Evolutionary conservation across 2,113 vertebrate species (phyloP).

Genomic region (Apus apus): DNA sequence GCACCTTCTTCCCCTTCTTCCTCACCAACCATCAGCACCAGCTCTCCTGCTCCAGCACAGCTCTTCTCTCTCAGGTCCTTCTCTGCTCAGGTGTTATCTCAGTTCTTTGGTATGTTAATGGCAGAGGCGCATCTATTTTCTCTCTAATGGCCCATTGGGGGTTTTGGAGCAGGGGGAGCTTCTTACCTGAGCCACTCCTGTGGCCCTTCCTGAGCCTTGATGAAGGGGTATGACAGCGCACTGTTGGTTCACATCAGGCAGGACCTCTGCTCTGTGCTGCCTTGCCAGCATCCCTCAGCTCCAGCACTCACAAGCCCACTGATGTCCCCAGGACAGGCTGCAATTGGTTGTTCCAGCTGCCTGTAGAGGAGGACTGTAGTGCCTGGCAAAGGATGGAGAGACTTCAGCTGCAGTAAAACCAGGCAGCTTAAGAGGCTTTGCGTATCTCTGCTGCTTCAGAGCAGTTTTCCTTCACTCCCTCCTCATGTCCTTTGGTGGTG

Average conservation of each 20-base stretch:
- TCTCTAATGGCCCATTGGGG: too few relatives aligned
- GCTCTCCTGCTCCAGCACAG: too few relatives aligned
- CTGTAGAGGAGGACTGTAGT: background rate
- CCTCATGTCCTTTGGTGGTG: fast-evolving
- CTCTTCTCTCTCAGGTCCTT: too few relatives aligned
- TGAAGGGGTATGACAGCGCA: background rate
- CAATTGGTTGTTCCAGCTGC: background rate
- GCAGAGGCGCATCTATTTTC: too few relatives aligned
- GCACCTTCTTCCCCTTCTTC: too few relatives aligned
- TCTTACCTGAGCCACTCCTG: too few relatives aligned
- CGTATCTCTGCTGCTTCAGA: background rate
- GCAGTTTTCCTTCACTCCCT: background rate
- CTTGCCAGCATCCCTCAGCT: background rate
- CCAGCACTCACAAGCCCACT: too few relatives aligned
- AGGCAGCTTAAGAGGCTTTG: background rate
- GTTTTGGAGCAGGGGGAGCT: too few relatives aligned
- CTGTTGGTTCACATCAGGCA: background rate
- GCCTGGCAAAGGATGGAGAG: background rate
- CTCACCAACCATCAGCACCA: too few relatives aligned
- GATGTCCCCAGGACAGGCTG: fast-evolving
- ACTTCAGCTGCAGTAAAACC: background rate
- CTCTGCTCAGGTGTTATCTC: too few relatives aligned
- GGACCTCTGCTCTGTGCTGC: background rate
- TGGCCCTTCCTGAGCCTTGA: background rate
- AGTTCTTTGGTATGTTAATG: too few relatives aligned